These are phyloP conservation scores for Sclerodermus sp. DNA, from an alignment of 2,888 invertebrate genomes.

Conservation along the genomic window DNA sequence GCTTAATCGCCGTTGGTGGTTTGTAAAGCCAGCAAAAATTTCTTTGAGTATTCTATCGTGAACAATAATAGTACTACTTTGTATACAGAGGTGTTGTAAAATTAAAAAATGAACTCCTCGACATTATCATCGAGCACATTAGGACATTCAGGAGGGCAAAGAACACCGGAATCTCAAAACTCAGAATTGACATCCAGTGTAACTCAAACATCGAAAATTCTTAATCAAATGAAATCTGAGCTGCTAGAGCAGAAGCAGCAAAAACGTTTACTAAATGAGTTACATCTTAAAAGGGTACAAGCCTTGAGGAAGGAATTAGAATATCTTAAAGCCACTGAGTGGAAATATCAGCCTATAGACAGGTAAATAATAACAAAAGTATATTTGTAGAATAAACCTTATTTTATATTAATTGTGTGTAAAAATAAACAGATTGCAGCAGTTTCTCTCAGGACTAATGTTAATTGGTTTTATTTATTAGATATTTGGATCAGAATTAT, in stretches of 20 bases:
- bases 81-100: not conserved
- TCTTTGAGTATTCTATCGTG: no score
- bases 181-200: constrained; percentile 43
- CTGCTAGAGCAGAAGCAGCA: constrained; percentile 62
- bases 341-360: constrained; percentile 76
- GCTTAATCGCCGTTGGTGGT: no score
- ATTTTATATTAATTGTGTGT: not conserved
- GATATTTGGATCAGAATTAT: constrained; percentile 29
- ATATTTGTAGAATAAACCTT: not conserved
- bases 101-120: constrained; percentile 46
- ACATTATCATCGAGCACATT: constrained; percentile 45
- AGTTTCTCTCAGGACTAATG: not conserved
- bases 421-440: not conserved
- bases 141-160: constrained; percentile 44
- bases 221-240: constrained; percentile 62
- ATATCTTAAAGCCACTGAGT: constrained; percentile 76
- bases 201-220: constrained; percentile 50
- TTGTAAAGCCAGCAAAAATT: no score
- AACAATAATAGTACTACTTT: no score
- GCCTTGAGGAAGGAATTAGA: constrained; percentile 74
- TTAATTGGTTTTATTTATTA: constrained; percentile 9
- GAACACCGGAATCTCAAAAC: constrained; percentile 47
- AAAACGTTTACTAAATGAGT: constrained; percentile 65
- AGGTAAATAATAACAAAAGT: constrained; percentile 59
- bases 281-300: constrained; percentile 73